Evolutionary conservation across 2,113 vertebrate genomes (phyloP).

Genomic region (Strix aluco): DNA sequence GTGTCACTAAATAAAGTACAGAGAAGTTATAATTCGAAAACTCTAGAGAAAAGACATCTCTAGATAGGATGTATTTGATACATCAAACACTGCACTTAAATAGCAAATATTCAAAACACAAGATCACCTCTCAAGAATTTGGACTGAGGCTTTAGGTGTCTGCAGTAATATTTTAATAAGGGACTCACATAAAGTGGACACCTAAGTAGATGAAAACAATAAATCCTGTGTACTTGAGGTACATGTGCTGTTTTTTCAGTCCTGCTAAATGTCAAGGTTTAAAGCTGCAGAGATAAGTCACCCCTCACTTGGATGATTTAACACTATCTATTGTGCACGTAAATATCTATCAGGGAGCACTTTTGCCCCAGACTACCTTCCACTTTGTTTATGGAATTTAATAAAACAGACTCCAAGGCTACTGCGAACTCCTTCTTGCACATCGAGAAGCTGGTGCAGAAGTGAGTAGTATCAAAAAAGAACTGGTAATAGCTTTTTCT

Average conservation of each 20-base stretch:
- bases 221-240: not conserved
- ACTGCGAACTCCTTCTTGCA: not conserved
- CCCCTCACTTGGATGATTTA: not conserved
- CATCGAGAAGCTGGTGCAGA: not conserved
- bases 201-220: not conserved
- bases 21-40: not conserved
- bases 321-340: not conserved
- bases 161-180: conserved; percentile 20
- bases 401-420: not conserved
- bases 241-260: not conserved
- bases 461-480: not conserved
- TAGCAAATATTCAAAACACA: not conserved
- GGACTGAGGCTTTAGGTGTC: not conserved
- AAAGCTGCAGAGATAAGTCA: not conserved
- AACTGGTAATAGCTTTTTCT: not conserved
- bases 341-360: not conserved
- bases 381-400: conserved; percentile 2
- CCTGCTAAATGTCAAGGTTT: conserved; percentile 19
- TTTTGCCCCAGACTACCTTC: not conserved
- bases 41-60: not conserved
- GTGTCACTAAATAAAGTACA: not conserved
- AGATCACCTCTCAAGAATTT: not conserved
- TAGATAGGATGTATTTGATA: not conserved
- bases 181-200: not conserved
- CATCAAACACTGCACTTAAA: not conserved